Base-by-base conservation (phyloP, 2,888 invertebrate genomes). In the Papilio gigon region DNA sequence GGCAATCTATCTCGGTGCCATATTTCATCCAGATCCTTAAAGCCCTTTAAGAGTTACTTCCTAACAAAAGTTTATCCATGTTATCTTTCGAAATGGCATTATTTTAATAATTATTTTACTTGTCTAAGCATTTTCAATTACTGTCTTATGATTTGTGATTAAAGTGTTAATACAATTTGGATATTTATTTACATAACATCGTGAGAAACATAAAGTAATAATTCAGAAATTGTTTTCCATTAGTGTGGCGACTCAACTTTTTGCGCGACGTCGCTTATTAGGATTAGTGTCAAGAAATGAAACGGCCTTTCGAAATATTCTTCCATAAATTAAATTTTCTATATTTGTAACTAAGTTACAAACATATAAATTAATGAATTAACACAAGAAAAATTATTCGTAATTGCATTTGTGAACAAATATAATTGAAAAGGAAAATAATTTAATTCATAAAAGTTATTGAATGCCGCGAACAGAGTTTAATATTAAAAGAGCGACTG, bases 221-320 rank as follows among this genome's bases (percentile, higher is more conserved):
- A 50, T 33, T 63, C 47, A 50, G 22, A 37, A 63, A 68, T 68
- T 68, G 68, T 68, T 58, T 68, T 67, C 62, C 56, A 62, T 67
- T 67, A 67, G 53, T 33, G 40, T 62, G 25, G 62, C 37, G 30
- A 44, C 62, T 42, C 22, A 67, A 63, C 56, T 62, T 67, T 67
- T 65, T 42, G 53, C 53, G 53, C 33, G 20, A 62, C 63, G 27
- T 42, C 37, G 44, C 58, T 58, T 68, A 35, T 63, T 37, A 58
- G 58, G 58, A 68, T 63, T 68, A 68, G 27, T 63, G 68, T 56
- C 56, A 58, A 42, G 63, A 63, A 37, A 63, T 56, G 35, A 58
- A 66, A 66, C 33, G 35, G 35, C 35, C 27, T 44, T 30, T 62
- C n/a, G 20, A 44, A 58, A 58, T 53, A 17, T 20, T 30, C 56